Base-by-base conservation (phyloP, 2,888 invertebrate genomes). In the Sphaerophoria taeniata region DNA sequence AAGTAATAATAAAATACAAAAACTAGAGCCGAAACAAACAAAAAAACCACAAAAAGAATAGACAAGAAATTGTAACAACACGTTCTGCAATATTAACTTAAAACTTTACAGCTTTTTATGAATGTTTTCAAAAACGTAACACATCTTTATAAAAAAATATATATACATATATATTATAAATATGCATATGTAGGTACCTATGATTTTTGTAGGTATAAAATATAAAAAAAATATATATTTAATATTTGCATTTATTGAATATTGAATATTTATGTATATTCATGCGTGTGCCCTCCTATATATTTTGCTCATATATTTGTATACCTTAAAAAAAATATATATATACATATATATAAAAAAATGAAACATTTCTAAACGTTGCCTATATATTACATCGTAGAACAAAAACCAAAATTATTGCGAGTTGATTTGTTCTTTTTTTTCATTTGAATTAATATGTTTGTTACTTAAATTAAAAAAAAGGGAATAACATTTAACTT, bases 201-300 rank as follows among this genome's bases (percentile, higher is more conserved):
- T 80, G 85, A 85, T 85, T 85, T 85, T 85, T 85, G 80, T 85
- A 85, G 85, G 85, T 85, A 85, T 80, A 72, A 85, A 80, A 77
- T 67, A 80, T 12, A 60, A 79, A 63, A 80, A 63, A 65, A 39
- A 39, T 60, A 71, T 81, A 77, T 86, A 86, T 81, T 86, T 86
- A 77, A 86, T 81, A 86, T 77, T 82, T 86, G 86, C 86, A 86
- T 86, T 86, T 86, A 82, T 86, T 67, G 60, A 86, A 81, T 86
- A 86, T 85, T 85, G 80, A 85, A 85, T 85, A 85, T 85, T 73
- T 81, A 70, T 81, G 80, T 85, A 82, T 78, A 86, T 86, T 81
- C 82, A 86, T 86, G 86, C 86, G 86, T 86, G 81, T 86, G 86
- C 86, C 86, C 86, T 86, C 86, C 86, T 86, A 86, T 86, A 86